Evolutionary conservation across 2,888 invertebrate genomes (phyloP), one percentile per base, ranked within the genome.

Genomic region (Chydorus sphaericus): DNA sequence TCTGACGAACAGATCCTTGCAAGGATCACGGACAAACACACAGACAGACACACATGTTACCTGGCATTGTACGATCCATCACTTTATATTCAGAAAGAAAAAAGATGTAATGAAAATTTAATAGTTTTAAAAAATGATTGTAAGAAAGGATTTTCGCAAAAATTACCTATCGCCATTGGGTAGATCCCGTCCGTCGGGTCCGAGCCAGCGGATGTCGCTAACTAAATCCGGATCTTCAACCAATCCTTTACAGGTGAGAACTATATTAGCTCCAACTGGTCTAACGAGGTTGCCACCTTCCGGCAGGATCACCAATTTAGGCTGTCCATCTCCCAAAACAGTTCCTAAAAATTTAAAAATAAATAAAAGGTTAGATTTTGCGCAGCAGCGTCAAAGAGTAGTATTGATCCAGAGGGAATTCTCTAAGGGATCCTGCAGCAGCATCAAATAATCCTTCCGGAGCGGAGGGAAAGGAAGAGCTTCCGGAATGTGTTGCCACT

Each of bases 131-230:
- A 33, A 11, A 18, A 31, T 53, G 7, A 2, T 33, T 16, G 14
- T n/a, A 49, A 16, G 2, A 4, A 51, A 31, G 29, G 3, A 51
- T 33, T 33, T 33, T 33, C 14, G 10, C 14, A 33, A 10, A 11
- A n/a, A 26, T 79, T 70, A 82, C 82, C 75, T 73, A 62, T 60
- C 77, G 75, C 65, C 82, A 80, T 60, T 76, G 74, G 61, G 60
- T 10, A 65, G 60, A 7, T 57, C 57, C 39, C 57, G 39, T n/a
- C 62, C 62, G n/a, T 62, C 55, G 48, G 82, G 81, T 68, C 87
- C 86, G 61, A 79, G 76, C 90, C 90, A 90, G 66, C 83, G 80
- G 48, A 88, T 77, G 65, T 85, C 80, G 30, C 79, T 77, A 55
- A 88, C 78, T 37, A 85, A 73, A 7, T 73, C 71, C 2, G 78